These are phyloP conservation scores for Sialis lutaria DNA, from an alignment of 2,888 invertebrate species.

Conservation along the genomic window DNA sequence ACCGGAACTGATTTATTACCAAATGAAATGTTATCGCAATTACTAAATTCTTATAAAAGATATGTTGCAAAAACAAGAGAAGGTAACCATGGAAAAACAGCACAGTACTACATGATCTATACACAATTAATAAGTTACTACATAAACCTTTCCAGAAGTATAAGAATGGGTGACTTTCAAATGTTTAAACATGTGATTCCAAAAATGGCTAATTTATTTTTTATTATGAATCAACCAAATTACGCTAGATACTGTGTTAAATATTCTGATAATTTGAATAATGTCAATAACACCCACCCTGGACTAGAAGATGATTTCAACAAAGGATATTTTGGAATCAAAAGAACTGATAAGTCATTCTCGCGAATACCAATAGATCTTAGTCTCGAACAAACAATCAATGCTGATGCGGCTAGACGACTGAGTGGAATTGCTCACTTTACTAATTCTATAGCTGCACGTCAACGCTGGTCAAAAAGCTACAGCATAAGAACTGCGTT, in stretches of 20 bases:
- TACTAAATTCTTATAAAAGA: conserved; percentile 7
- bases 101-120: neutral
- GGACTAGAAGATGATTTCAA: conserved; percentile 11
- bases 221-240: conserved; percentile 16
- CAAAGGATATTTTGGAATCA: conserved; percentile 13
- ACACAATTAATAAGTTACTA: conserved; percentile 15
- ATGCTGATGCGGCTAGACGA: conserved; percentile 14
- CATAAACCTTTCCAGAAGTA: conserved; percentile 13
- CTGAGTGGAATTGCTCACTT: conserved; percentile 11
- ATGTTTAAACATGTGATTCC: conserved; percentile 13
- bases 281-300: conserved; percentile 12
- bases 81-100: too few relatives aligned
- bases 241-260: conserved; percentile 15
- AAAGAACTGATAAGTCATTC: conserved; percentile 14
- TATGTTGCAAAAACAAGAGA: conserved; percentile 6
- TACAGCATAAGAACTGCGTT: too few relatives aligned
- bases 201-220: conserved; percentile 17
- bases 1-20: conserved; percentile 4
- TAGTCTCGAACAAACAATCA: conserved; percentile 15
- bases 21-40: neutral
- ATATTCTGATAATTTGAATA: conserved; percentile 13
- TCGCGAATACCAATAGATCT: conserved; percentile 13
- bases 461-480: too few relatives aligned
- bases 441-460: conserved; percentile 14
- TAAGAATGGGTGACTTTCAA: conserved; percentile 16